A percentile compares a stretch with the other conserved stretches of the same genome.
Evolutionary conservation across 2,113 vertebrate genomes (phyloP).

Genomic region (Pteronura brasiliensis): DNA sequence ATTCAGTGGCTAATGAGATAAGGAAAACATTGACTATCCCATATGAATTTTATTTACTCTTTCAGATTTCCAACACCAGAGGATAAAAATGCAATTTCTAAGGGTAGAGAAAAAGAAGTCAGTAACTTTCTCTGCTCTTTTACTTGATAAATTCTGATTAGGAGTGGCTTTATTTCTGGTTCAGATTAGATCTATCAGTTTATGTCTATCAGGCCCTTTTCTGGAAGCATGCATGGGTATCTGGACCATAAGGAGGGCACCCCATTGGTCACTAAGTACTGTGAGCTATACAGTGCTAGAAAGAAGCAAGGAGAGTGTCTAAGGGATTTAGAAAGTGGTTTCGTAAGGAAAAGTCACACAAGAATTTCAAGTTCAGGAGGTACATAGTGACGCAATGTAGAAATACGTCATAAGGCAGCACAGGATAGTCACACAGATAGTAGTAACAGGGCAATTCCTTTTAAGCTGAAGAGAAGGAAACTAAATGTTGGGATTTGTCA

Average conservation of each 20-base stretch:
- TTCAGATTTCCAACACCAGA: not conserved
- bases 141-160: not conserved
- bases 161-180: not conserved
- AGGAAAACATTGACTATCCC: not conserved
- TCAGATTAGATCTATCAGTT: not conserved
- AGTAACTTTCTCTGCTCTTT: not conserved
- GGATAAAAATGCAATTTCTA: not conserved
- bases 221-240: not conserved
- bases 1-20: not conserved
- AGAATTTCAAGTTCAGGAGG: not conserved
- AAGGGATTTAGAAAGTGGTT: not conserved
- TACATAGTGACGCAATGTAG: not conserved
- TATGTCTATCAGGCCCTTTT: not conserved
- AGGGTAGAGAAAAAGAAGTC: not conserved
- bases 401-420: not conserved
- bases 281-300: not conserved
- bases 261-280: not conserved
- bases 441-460: not conserved
- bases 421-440: not conserved
- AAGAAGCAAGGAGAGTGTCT: not conserved
- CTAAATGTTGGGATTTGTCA: not conserved
- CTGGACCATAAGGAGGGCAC: not conserved
- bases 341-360: not conserved
- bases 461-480: not conserved
- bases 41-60: not conserved